Evolutionary conservation across 2,113 vertebrate species (phyloP).

Genomic region (Gadus macrocephalus): DNA sequence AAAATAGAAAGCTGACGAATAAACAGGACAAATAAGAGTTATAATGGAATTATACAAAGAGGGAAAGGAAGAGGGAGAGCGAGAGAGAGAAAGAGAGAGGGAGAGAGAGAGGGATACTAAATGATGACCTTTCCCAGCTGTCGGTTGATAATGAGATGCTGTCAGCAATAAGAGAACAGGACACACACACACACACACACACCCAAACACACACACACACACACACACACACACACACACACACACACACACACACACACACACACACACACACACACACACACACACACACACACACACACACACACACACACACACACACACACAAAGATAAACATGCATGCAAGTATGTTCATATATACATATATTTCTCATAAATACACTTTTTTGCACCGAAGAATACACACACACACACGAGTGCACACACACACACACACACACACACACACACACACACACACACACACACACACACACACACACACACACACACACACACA

Average conservation of each 20-base stretch:
- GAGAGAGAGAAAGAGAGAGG: background rate
- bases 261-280: conserved; percentile 5
- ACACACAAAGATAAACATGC: background rate
- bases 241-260: background rate
- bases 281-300: background rate
- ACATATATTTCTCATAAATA: background rate
- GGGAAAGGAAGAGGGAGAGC: background rate
- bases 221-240: conserved; percentile 7
- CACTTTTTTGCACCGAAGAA: too few species aligned
- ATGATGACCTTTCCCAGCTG: conserved; percentile 43
- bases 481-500: background rate
- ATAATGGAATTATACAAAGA: background rate
- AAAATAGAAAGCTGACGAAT: background rate
- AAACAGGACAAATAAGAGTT: background rate
- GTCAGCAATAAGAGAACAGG: conserved; percentile 26
- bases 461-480: background rate
- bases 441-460: background rate
- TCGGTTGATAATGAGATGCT: conserved; percentile 42
- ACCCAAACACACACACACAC: background rate
- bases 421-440: too few species aligned
- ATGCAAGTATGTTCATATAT: background rate
- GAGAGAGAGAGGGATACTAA: background rate
- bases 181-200: conserved; percentile 8
- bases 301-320: conserved; percentile 7
- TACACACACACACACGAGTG: too few species aligned